A percentile compares a stretch with the other conserved stretches of the same genome.
phyloP scores from a whole-genome alignment of 2,888 invertebrate genomes.

The Parelbella ahira region DNA sequence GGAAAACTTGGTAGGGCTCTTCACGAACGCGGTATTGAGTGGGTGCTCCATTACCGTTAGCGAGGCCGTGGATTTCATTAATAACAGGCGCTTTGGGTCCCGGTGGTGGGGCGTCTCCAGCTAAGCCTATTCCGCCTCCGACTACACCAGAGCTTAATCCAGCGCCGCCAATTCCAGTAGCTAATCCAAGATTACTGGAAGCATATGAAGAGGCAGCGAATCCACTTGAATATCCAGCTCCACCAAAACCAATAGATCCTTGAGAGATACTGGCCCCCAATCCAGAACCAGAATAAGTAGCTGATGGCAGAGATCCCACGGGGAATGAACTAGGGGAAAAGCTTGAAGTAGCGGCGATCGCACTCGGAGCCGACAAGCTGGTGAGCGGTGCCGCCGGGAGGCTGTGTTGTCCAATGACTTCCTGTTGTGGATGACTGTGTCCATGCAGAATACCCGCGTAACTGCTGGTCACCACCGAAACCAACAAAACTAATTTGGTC shows the following conservation, averaged over 20 bases:
- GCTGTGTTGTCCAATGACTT: conserved; percentile 28
- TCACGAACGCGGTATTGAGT: conserved; percentile 64
- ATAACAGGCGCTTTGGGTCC: conserved; percentile 65
- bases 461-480: conserved; percentile 63
- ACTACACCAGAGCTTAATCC: conserved; percentile 15
- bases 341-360: conserved; percentile 43
- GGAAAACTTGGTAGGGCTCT: conserved; percentile 62
- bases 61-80: conserved; percentile 62
- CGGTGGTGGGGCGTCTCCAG: conserved; percentile 45
- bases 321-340: conserved; percentile 70
- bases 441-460: conserved; percentile 58
- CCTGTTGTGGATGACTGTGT: conserved; percentile 37
- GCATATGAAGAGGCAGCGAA: conserved; percentile 16
- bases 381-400: conserved; percentile 26
- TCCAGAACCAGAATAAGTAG: conserved; percentile 51
- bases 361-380: conserved; percentile 33
- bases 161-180: conserved; percentile 21
- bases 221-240: conserved; percentile 23
- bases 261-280: conserved; percentile 30
- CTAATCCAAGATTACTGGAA: conserved; percentile 28
- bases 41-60: conserved; percentile 63
- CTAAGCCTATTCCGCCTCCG: conserved; percentile 21
- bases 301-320: conserved; percentile 64
- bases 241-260: conserved; percentile 26
- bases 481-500: conserved; percentile 66